Conservation (phyloP, 2,113 vertebrate species). For the Gasterosteus nipponicus region DNA sequence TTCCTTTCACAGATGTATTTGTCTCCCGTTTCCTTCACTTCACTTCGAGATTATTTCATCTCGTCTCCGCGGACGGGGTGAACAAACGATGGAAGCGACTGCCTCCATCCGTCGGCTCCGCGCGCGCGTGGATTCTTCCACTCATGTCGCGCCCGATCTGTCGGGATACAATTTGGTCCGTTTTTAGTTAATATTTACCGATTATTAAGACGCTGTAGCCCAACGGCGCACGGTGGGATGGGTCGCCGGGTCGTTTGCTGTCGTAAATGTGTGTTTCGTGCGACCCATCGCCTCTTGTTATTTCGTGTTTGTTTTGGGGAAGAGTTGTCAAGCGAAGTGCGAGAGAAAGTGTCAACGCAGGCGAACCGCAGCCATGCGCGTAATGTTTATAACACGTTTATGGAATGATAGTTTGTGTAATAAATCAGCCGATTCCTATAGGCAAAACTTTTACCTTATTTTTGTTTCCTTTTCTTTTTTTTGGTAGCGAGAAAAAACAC, state of each 20-base stretch:
- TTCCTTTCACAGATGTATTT: not conserved
- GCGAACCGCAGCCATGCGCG: not conserved
- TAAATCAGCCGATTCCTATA: fast-evolving
- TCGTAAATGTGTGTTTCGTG: not conserved
- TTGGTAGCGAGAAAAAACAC: not conserved
- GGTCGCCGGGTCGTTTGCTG: not conserved
- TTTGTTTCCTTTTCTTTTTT: not conserved
- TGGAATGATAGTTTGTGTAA: not conserved
- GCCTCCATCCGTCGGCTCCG: not conserved
- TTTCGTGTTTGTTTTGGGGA: slow-evolving; percentile 26
- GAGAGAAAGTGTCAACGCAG: slow-evolving; percentile 19
- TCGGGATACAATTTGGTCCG: not conserved
- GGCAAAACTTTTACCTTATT: not conserved
- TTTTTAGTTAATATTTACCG: not conserved
- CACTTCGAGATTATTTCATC: not conserved
- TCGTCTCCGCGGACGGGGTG: not conserved
- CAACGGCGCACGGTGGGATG: not conserved
- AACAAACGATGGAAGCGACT: not conserved
- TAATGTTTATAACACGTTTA: not conserved
- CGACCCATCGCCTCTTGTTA: not conserved
- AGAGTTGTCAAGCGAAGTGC: slow-evolving; percentile 21
- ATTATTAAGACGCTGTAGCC: not conserved
- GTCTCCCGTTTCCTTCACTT: not conserved
- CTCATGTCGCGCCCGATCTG: slow-evolving; percentile 20
- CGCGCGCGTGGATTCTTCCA: not conserved